Evolutionary conservation across 2,888 invertebrate genomes (phyloP).

Genomic region (Drosophila prolongata): DNA sequence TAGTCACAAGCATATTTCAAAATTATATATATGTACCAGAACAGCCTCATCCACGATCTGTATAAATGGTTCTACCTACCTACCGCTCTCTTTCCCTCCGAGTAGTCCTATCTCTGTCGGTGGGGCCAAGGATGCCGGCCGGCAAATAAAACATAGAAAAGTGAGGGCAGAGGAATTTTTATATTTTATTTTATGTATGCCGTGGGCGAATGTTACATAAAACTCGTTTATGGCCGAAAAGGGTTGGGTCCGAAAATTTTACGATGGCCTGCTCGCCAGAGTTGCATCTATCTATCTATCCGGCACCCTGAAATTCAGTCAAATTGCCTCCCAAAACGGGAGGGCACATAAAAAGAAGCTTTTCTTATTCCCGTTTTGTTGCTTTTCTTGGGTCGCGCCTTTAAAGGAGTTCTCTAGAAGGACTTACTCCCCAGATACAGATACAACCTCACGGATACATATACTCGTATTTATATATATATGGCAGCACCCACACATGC

Average conservation of each 20-base stretch:
- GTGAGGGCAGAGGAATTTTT: slow-evolving; percentile 49
- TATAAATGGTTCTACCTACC: slow-evolving; percentile 31
- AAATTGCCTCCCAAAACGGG: slow-evolving; percentile 29
- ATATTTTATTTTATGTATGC: slow-evolving; percentile 62
- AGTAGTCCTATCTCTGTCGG: slow-evolving; percentile 11
- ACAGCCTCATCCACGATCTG: slow-evolving; percentile 25
- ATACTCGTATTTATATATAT: slow-evolving; percentile 7
- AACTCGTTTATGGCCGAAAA: slow-evolving; percentile 59
- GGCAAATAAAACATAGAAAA: slow-evolving; percentile 55
- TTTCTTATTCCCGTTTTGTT: slow-evolving; percentile 17
- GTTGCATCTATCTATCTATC: slow-evolving; percentile 38
- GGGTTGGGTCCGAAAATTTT: slow-evolving; percentile 54
- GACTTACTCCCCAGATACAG: slow-evolving; percentile 27
- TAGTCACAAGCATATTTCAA: slow-evolving; percentile 78
- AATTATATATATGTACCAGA: slow-evolving; percentile 40
- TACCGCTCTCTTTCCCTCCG: too few relatives aligned
- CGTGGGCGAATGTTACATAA: slow-evolving; percentile 71
- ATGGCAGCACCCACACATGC: slow-evolving; percentile 14
- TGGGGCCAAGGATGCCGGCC: slow-evolving; percentile 65
- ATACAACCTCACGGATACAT: background rate
- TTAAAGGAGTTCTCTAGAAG: slow-evolving; percentile 8
- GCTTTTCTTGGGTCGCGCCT: slow-evolving; percentile 5
- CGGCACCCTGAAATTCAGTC: slow-evolving; percentile 20
- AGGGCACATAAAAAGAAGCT: slow-evolving; percentile 33
- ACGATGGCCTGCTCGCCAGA: slow-evolving; percentile 46